phyloP scores from a whole-genome alignment of 2,888 invertebrate genomes.

The Anticlea derivata region DNA sequence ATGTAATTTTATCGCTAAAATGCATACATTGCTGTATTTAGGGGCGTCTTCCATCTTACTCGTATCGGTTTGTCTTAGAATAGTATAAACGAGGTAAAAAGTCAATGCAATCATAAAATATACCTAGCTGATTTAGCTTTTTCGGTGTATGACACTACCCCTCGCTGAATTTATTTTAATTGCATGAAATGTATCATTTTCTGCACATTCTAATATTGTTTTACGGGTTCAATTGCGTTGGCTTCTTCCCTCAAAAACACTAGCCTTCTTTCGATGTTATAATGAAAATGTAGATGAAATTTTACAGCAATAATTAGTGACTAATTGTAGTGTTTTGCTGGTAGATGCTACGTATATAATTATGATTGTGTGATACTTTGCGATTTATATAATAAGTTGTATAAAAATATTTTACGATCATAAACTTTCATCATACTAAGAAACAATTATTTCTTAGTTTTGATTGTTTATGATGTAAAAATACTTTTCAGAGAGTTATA shows the following conservation, averaged over 20 bases:
- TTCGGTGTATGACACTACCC: slow-evolving; percentile 45
- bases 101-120: slow-evolving; percentile 33
- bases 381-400: slow-evolving; percentile 57
- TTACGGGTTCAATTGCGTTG: slow-evolving; percentile 25
- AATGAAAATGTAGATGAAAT: slow-evolving; percentile 66
- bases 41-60: slow-evolving; percentile 82
- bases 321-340: slow-evolving; percentile 76
- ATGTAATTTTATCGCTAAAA: slow-evolving; percentile 73
- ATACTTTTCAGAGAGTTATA: slow-evolving; percentile 65
- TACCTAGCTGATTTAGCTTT: slow-evolving; percentile 22
- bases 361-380: slow-evolving; percentile 75
- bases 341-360: slow-evolving; percentile 72
- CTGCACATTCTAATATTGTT: slow-evolving; percentile 25
- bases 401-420: slow-evolving; percentile 48
- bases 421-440: slow-evolving; percentile 41
- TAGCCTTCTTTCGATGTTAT: slow-evolving; percentile 79
- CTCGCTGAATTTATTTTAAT: slow-evolving; percentile 23
- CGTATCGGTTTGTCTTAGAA: slow-evolving; percentile 72
- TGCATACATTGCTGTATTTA: slow-evolving; percentile 82
- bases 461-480: slow-evolving; percentile 55
- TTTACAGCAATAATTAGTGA: slow-evolving; percentile 82
- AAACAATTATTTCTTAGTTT: slow-evolving; percentile 30
- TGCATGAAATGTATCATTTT: slow-evolving; percentile 33
- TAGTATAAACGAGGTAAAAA: slow-evolving; percentile 53
- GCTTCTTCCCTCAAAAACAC: slow-evolving; percentile 29